Conservation (phyloP, 2,888 invertebrate species). For the Synergus gifuensis region DNA sequence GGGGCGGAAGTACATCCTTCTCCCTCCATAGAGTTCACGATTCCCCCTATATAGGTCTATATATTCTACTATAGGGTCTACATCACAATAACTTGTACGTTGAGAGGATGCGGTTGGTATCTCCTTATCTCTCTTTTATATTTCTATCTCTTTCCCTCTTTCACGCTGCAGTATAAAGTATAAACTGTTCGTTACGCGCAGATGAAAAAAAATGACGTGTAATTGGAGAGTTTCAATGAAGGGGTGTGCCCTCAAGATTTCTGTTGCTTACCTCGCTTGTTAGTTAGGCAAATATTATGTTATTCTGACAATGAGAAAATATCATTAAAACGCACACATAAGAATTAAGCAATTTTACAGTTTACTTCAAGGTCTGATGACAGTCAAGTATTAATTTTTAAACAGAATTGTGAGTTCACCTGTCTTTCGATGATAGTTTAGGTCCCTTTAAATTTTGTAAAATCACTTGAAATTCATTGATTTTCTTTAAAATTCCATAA, state of each 20-base stretch:
- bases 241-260: slow-evolving; percentile 25
- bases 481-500: no score
- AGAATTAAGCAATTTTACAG: not conserved
- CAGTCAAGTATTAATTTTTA: no score
- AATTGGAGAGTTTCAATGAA: slow-evolving; percentile 30
- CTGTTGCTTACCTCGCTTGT: not conserved
- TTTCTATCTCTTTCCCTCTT: slow-evolving; percentile 40
- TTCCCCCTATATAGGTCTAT: slow-evolving; percentile 27
- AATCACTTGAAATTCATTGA: no score
- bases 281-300: not conserved
- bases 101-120: slow-evolving; percentile 47
- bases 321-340: not conserved
- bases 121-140: slow-evolving; percentile 30
- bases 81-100: slow-evolving; percentile 53
- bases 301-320: not conserved
- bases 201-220: slow-evolving; percentile 26
- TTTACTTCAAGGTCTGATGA: no score
- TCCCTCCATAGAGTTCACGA: slow-evolving; percentile 57
- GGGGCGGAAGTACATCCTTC: slow-evolving; percentile 75
- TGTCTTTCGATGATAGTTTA: no score
- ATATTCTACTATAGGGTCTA: not conserved
- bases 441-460: no score
- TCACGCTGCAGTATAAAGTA: slow-evolving; percentile 36
- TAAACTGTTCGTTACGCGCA: slow-evolving; percentile 26
- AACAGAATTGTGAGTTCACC: not conserved